Percentiles rank a stretch among this genome's conserved stretches.
These are phyloP conservation scores for Upupa epops DNA, from an alignment of 2,113 vertebrate genomes.

Conservation along the genomic window DNA sequence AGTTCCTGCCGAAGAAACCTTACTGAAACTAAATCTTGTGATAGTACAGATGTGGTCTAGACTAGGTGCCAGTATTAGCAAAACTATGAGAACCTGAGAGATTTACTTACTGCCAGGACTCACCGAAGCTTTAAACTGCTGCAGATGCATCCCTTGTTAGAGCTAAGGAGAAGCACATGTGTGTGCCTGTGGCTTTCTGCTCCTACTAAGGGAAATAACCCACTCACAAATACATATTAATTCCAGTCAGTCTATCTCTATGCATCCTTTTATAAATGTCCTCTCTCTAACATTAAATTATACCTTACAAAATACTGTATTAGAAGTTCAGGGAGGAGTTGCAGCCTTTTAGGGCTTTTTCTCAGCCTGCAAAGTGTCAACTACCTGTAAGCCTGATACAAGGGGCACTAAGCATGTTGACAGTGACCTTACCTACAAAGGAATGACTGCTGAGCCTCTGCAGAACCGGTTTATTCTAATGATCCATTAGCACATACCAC, in stretches of 20 bases:
- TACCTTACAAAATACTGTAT: background rate
- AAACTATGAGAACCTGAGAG: slow-evolving; percentile 17
- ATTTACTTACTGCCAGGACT: slow-evolving; percentile 35
- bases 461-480: slow-evolving; percentile 32
- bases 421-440: slow-evolving; percentile 46
- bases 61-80: slow-evolving; percentile 30
- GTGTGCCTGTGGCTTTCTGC: background rate
- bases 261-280: background rate
- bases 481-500: slow-evolving; percentile 34
- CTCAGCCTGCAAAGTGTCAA: background rate
- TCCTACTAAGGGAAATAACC: background rate
- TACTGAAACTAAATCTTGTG: slow-evolving; percentile 42
- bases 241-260: background rate
- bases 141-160: background rate
- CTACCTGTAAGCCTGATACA: slow-evolving; percentile 5
- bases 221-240: background rate
- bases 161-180: background rate
- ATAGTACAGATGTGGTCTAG: slow-evolving; percentile 36
- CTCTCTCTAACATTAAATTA: background rate
- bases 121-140: background rate
- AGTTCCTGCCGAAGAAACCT: slow-evolving; percentile 36
- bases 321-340: background rate
- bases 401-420: background rate
- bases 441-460: slow-evolving; percentile 26
- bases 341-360: background rate